phyloP scores from a whole-genome alignment of 2,888 invertebrate species.

The Scaptomyza flava region DNA sequence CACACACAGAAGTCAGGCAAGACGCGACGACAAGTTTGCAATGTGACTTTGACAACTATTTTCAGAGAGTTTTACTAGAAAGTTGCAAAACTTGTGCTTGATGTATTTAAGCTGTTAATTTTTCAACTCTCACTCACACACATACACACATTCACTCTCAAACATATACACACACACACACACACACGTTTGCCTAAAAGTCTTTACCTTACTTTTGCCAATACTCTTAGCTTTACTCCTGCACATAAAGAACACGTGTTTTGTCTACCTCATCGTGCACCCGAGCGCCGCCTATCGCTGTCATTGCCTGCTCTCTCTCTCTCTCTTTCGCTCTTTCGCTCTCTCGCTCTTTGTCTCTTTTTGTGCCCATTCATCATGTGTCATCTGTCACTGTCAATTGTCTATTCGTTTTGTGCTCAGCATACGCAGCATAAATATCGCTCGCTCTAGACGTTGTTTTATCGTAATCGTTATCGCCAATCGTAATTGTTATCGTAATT shows the following conservation, averaged over 20 bases:
- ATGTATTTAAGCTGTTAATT: conserved; percentile 56
- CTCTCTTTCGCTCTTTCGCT: conserved; percentile 17
- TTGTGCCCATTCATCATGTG: conserved; percentile 33
- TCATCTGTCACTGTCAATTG: conserved; percentile 2
- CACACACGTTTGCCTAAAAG: conserved; percentile 29
- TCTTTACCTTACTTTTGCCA: conserved; percentile 36
- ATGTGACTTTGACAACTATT: conserved; percentile 50
- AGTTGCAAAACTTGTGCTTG: conserved; percentile 51
- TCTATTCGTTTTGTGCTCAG: conserved; percentile 53
- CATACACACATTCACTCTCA: conserved; percentile 13
- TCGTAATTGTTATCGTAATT: conserved; percentile 41
- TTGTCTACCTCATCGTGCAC: conserved; percentile 31
- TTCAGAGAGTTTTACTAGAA: conserved; percentile 20
- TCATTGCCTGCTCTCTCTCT: conserved; percentile 55
- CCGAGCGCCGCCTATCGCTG: conserved; percentile 61
- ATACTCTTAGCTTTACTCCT: conserved; percentile 39
- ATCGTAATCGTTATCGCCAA: conserved; percentile 58
- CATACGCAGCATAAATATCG: conserved; percentile 46
- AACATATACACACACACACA: conserved; percentile 11
- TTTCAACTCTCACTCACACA: conserved; percentile 28
- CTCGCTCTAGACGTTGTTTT: conserved; percentile 47
- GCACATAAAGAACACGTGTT: conserved; percentile 16
- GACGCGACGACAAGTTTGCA: conserved; percentile 43
- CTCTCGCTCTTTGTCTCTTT: conserved; percentile 12
- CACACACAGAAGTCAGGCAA: conserved; percentile 5